Conservation (phyloP, 2,797 vertebrate species). For the Hozukius guyotensis region DNA sequence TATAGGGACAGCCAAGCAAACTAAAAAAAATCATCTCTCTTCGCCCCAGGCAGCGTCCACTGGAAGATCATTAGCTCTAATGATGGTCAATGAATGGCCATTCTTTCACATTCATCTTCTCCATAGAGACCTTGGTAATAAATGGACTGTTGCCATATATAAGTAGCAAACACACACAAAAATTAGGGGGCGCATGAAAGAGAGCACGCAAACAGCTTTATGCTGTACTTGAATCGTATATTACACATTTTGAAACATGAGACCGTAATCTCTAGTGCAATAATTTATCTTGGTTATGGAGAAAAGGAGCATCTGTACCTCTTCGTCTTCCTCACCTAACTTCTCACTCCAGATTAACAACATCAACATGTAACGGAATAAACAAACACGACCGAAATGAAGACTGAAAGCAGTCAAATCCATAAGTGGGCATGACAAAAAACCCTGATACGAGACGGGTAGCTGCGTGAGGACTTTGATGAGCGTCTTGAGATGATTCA, state of each 20-base stretch:
- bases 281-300: slow-evolving; percentile 3
- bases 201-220: neutral
- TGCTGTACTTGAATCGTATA: neutral
- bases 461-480: slow-evolving; percentile 52
- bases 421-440: slow-evolving; percentile 50
- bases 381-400: slow-evolving; percentile 40
- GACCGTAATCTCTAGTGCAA: neutral
- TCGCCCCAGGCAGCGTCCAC: slow-evolving; percentile 1
- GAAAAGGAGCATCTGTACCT: neutral
- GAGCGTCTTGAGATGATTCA: slow-evolving; percentile 76
- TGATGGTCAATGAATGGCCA: slow-evolving; percentile 21
- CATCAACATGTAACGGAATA: slow-evolving; percentile 22
- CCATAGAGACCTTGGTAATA: neutral
- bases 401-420: slow-evolving; percentile 38
- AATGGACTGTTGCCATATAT: neutral
- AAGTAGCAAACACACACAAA: neutral
- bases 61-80: slow-evolving; percentile 39
- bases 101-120: slow-evolving; percentile 20
- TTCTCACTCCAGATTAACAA: slow-evolving; percentile 35
- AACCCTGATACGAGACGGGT: slow-evolving; percentile 22
- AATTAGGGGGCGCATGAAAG: neutral
- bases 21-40: neutral
- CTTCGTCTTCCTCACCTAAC: neutral
- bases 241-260: neutral
- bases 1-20: neutral